Evolutionary conservation across 2,888 invertebrate genomes (phyloP), one percentile per base, ranked within the genome.

Genomic region (Nysson spinosus): DNA sequence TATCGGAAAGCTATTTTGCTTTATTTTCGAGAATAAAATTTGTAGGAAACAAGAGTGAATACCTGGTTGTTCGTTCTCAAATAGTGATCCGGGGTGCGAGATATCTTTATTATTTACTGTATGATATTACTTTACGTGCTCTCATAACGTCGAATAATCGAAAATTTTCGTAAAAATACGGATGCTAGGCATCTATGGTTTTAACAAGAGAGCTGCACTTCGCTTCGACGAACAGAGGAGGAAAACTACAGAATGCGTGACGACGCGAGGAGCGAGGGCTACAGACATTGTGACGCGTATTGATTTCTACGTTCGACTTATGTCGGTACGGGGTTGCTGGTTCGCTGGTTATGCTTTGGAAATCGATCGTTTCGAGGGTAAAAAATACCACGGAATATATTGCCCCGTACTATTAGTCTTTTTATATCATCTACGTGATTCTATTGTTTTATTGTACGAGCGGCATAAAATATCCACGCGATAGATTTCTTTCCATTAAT

Each of bases 271-370:
- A 62, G 44, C 57, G 56, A 56, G 20, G 42, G 24, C 56, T 54
- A 32, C 56, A 30, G 66, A 62, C 69, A 66, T 66, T 32, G 37
- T 52, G 66, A 63, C 55, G 55, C 49, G 43, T 56, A 37, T 75
- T 75, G 74, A 75, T 75, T 75, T 72, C 69, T 52, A 39, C 14
- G 24, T 14, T 34, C 49, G 42, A 24, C 57, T 58, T 50, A 28
- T 39, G 11, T 43, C 7, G 14, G 4, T 30, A 30, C 42, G 28
- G 12, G 20, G 22, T 22, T 37, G 12, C 12, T 50, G n/a, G 22
- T 12, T 40, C 34, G 5, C 14, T 4, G 7, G 14, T 14, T n/a
- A n/a, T n/a, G n/a, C n/a, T n/a, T n/a, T n/a, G n/a, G n/a, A n/a
- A n/a, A n/a, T n/a, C n/a, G n/a, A n/a, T n/a, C n/a, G n/a, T n/a